A percentile compares a stretch with the other conserved stretches of the same genome.
Evolutionary conservation across 1,140 invertebrate genomes (phyloP).

Genomic region (Brachionus rubens): DNA sequence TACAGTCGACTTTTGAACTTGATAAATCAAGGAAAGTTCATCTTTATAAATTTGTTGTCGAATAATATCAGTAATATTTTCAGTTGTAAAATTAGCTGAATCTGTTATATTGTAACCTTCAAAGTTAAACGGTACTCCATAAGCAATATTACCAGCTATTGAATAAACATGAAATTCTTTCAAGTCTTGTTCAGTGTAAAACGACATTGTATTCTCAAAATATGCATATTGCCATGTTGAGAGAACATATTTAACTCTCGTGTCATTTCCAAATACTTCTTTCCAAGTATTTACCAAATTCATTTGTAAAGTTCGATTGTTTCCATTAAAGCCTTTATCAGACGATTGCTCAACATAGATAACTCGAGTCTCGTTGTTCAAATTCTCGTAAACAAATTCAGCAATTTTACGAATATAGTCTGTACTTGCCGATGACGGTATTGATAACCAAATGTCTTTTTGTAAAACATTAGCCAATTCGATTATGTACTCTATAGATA

Average conservation of each 20-base stretch:
- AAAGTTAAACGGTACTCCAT: background rate
- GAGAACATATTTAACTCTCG: background rate
- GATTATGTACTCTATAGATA: conserved; percentile 50
- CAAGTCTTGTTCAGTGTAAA: background rate
- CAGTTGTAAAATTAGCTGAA: background rate
- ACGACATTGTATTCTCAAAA: background rate
- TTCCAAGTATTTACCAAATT: background rate
- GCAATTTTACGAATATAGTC: conserved; percentile 50
- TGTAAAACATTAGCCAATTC: conserved; percentile 50
- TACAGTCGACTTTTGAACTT: background rate
- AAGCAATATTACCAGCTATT: background rate
- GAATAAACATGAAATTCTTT: background rate
- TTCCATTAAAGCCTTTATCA: conserved; percentile 36
- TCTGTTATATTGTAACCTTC: background rate
- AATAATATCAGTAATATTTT: background rate
- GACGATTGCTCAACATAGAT: conserved; percentile 16
- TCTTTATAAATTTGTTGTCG: background rate
- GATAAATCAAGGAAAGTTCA: background rate
- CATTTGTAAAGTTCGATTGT: conserved; percentile 18
- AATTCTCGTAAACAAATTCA: conserved; percentile 45
- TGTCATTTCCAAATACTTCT: too few relatives aligned
- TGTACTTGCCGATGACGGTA: conserved; percentile 51
- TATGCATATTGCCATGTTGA: background rate
- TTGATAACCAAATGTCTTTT: conserved; percentile 51
- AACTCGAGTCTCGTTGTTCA: conserved; percentile 46